Percentiles rank a stretch among this genome's conserved stretches.
phyloP scores from a whole-genome alignment of 2,888 invertebrate genomes.

The Alsophila aescularia region DNA sequence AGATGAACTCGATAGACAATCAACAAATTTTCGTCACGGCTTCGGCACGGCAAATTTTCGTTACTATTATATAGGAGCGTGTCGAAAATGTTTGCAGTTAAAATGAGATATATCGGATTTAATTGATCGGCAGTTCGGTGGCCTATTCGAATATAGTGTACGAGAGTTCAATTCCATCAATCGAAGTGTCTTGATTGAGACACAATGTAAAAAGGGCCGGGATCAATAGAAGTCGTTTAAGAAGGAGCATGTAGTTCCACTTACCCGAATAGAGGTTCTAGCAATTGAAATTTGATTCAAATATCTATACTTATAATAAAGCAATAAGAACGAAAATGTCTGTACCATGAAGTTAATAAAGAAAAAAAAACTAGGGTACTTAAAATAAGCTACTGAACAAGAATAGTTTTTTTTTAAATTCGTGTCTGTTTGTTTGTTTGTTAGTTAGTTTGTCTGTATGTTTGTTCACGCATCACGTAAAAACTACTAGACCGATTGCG shows the following conservation, averaged over 20 bases:
- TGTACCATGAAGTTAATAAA: no score
- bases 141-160: constrained; percentile 15
- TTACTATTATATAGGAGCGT: constrained; percentile 38
- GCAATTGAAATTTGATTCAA: constrained; percentile 53
- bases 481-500: no score
- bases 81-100: constrained; percentile 35
- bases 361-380: no score
- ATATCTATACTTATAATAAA: no score
- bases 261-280: constrained; percentile 43
- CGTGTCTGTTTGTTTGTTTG: no score
- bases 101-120: constrained; percentile 15
- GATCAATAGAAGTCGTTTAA: constrained; percentile 48
- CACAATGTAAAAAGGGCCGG: constrained; percentile 45
- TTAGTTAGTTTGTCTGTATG: no score
- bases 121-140: constrained; percentile 16
- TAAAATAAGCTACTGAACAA: no score
- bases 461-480: no score
- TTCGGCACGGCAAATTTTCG: no score
- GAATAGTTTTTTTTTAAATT: no score
- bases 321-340: no score
- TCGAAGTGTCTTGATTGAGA: constrained; percentile 43
- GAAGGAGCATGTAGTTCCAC: constrained; percentile 45
- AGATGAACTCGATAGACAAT: constrained; percentile 34
- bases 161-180: constrained; percentile 29
- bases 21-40: constrained; percentile 38